phyloP scores from a whole-genome alignment of 2,797 vertebrate species.

The Leucoraja ocellata region DNA sequence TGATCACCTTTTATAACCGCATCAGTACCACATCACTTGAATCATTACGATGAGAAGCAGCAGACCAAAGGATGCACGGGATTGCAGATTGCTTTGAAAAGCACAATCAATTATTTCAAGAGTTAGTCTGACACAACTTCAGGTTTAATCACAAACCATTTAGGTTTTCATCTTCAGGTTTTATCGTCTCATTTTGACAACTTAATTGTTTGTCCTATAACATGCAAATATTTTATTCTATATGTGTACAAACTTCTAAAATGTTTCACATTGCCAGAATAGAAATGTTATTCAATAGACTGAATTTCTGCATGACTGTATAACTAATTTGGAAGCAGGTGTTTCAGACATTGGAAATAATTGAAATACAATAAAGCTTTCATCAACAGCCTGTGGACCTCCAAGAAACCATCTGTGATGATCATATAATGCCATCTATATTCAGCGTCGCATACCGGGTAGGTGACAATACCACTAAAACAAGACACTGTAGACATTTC shows the following conservation, averaged over 20 bases:
- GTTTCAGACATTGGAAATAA: slow-evolving; percentile 50
- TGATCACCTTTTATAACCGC: not conserved
- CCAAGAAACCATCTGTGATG: slow-evolving; percentile 13
- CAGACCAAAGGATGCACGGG: not conserved
- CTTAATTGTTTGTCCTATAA: slow-evolving; percentile 18
- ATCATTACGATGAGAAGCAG: not conserved
- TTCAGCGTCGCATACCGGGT: not conserved
- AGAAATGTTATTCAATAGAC: slow-evolving; percentile 48
- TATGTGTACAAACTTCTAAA: not conserved
- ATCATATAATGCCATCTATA: slow-evolving; percentile 17
- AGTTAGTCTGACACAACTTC: not conserved
- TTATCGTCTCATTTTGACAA: slow-evolving; percentile 23
- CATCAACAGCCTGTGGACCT: slow-evolving; percentile 41
- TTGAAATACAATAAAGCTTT: slow-evolving; percentile 56
- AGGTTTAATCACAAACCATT: not conserved
- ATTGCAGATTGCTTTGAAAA: slow-evolving; percentile 17
- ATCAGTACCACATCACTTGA: not conserved
- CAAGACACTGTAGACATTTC: slow-evolving; percentile 8
- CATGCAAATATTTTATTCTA: slow-evolving; percentile 39
- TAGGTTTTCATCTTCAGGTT: not conserved
- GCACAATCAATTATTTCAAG: not conserved
- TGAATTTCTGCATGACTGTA: slow-evolving; percentile 50
- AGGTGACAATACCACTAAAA: slow-evolving; percentile 12
- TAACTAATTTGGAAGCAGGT: slow-evolving; percentile 60
- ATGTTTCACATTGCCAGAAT: slow-evolving; percentile 39